Evolutionary conservation across 2,888 invertebrate genomes (phyloP), one percentile per base, ranked within the genome.

Genomic region (Athrips mouffetella): DNA sequence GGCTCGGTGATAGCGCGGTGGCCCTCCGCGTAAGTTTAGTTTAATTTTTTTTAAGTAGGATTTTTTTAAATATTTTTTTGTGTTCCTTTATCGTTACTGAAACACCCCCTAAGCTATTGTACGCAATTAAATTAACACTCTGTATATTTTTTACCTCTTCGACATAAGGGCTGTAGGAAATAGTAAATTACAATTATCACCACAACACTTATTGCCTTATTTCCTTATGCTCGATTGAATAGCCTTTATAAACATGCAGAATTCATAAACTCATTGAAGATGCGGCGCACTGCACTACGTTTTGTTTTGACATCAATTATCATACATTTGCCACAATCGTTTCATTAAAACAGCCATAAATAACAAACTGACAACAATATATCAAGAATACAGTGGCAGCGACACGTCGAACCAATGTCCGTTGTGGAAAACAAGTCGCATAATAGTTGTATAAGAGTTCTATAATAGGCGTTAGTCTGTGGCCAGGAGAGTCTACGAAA

Each of bases 111-210:
- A n/a, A n/a, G n/a, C n/a, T n/a, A n/a, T n/a, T n/a, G n/a, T n/a
- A n/a, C n/a, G n/a, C n/a, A n/a, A n/a, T n/a, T n/a, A n/a, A n/a
- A n/a, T n/a, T n/a, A n/a, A n/a, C n/a, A n/a, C n/a, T n/a, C n/a
- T n/a, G n/a, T n/a, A n/a, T n/a, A n/a, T n/a, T n/a, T n/a, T n/a
- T n/a, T n/a, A n/a, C n/a, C n/a, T n/a, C n/a, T n/a, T n/a, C n/a
- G n/a, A n/a, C n/a, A n/a, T n/a, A n/a, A n/a, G n/a, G n/a, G n/a
- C n/a, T n/a, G n/a, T n/a, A n/a, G n/a, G n/a, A n/a, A n/a, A n/a
- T n/a, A 91, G 92, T 15, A 39, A 20, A n/a, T n/a, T n/a, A 10
- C 6, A 16, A 20, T 5, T 30, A 18, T 10, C 39, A n/a, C 1
- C 3, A 4, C 3, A 2, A 13, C 35, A 16, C 10, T 3, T 18